Conservation (phyloP, 1,140 invertebrate genomes). For the Globodera rostochiensis region DNA sequence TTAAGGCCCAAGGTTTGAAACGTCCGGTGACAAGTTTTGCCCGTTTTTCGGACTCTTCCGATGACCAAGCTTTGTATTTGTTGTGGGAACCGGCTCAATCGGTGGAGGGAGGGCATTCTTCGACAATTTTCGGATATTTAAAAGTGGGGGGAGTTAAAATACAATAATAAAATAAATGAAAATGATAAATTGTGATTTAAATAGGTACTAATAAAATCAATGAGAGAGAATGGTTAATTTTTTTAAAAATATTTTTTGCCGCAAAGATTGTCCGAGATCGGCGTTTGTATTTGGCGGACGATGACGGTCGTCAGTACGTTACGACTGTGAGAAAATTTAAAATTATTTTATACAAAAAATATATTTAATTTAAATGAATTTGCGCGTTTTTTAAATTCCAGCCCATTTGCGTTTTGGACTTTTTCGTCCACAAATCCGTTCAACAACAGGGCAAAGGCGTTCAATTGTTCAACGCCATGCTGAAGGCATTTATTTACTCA, state of each 20-base stretch:
- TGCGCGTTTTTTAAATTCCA: not conserved
- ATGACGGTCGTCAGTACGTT: constrained; percentile 72
- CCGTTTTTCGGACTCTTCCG: constrained; percentile 33
- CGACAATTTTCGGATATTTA: constrained; percentile 37
- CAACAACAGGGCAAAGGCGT: constrained; percentile 79
- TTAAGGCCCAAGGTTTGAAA: constrained; percentile 35
- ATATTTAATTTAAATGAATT: not conserved
- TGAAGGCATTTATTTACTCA: constrained; percentile 67
- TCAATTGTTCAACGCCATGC: constrained; percentile 78
- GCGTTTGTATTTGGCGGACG: constrained; percentile 66
- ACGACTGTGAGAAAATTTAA: constrained; percentile 66
- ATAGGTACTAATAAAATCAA: too few relatives aligned
- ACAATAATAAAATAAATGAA: too few relatives aligned
- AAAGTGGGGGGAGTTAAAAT: constrained; percentile 23
- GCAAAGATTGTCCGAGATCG: constrained; percentile 15
- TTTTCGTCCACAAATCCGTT: constrained; percentile 79
- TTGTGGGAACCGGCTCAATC: constrained; percentile 27
- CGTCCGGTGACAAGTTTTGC: constrained; percentile 40
- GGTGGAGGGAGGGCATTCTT: constrained; percentile 18
- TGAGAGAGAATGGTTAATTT: too few relatives aligned
- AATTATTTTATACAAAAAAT: not conserved
- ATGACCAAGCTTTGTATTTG: constrained; percentile 44
- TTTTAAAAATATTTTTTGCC: not conserved
- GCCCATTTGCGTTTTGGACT: constrained; percentile 81
- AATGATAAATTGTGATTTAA: too few relatives aligned